Base-by-base conservation (phyloP, 2,113 vertebrate species). In the Egretta garzetta region DNA sequence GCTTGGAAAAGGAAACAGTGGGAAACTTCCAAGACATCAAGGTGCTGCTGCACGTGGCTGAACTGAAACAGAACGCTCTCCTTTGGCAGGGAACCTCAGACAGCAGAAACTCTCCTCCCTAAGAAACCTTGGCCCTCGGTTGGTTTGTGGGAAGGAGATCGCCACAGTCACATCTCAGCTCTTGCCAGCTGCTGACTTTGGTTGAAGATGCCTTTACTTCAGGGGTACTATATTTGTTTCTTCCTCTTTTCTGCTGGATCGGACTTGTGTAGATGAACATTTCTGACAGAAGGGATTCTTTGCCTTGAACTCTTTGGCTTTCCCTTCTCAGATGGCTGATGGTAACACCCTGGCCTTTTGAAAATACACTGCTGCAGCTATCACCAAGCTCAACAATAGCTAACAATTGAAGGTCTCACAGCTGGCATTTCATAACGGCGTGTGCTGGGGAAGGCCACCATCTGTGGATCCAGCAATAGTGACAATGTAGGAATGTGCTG, bases 391-490 rank as follows among this genome's bases (percentile, higher is more conserved):
- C 76, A 77, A 70, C 19, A 79, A 28, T 33, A 80, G 58, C 85
- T 93, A 84, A 71, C 72, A 79, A 95, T 47, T 55, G 80, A 88
- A 87, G 62, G 35, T 89, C 80, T 95, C 56, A 33, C 60, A 89
- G 87, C 89, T 94, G 94, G 39, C 77, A 86, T 95, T 95, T 97
- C 59, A 39, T 66, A 90, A 45, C 55, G 80, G 64, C 21, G 21
- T 71, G 39, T 94, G 66, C 77, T 86, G 90, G 89, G 80, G 88
- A 92, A 81, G 64, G 86, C 87, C 86, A 96, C 66, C 91, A 88
- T 96, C 79, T 97, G 86, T 76, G 90, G 60, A 83, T 82, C 35
- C 47, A 92, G 58, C 71, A 88, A 23, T 2, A 63, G 27, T 83
- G 82, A 91, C 80, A 80, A n/a, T 73, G 64, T 63, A 77, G 39